Base-by-base conservation (phyloP, 1,140 invertebrate species). In the Cardiocondyla obscurior region DNA sequence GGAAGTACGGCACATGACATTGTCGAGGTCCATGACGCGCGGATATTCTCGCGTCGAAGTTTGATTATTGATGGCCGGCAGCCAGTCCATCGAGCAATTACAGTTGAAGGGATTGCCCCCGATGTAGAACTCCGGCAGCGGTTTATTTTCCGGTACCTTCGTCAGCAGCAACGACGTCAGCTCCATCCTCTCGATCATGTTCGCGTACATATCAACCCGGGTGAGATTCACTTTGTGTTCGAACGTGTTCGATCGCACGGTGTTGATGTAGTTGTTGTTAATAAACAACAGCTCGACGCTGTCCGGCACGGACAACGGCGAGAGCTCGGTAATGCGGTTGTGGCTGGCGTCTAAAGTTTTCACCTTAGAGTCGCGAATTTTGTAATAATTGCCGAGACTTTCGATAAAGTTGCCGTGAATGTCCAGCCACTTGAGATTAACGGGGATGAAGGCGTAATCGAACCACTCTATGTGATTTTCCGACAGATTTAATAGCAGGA, bases 31-130 rank as follows among this genome's bases (percentile, higher is more conserved):
- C 96, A 98, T 97, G 30, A 98, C 96, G 1, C 96, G 95, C 0
- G 98, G 97, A 92, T 98, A 97, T 89, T 98, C 97, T 8, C 97
- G 94, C 83, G 96, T 95, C 0, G 96, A 95, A 70, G 96, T 97
- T 94, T 97, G 96, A 90, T 97, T 97, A 92, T 98, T 98, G 90
- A 98, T 96, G 36, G 96, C 95, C 39, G 97, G 97, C 86, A 99
- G 93, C 97, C 97, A 98, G 89, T 98, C 97, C 97, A 98, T 98
- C 70, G 96, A 96, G 94, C 98, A 98, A 90, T 98, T 97, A 92
- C 98, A 98, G 86, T 97, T 96, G 93, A 98, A 98, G 0, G 97
- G 97, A 93, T 98, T 98, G 1, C 97, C 97, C 55, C 97, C 97
- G 58, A 98, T 95, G 91, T 98, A 98, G 91, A 98, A 97, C 92